phyloP scores from a whole-genome alignment of 2,113 vertebrate species.

The Gallinago paraguaiae region DNA sequence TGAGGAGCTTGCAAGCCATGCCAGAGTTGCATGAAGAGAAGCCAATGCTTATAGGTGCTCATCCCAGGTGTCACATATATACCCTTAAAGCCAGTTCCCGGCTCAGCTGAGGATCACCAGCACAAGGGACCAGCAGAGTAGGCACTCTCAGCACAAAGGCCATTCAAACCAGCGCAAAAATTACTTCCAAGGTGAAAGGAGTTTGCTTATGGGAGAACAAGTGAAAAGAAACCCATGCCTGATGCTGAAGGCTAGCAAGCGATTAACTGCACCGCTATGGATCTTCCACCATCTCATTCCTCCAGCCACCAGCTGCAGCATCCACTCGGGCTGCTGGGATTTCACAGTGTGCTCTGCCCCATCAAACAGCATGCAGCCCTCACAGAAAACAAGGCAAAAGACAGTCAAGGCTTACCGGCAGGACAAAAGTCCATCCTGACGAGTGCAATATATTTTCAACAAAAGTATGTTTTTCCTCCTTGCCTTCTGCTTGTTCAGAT shows the following conservation, averaged over 20 bases:
- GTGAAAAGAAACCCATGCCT: not conserved
- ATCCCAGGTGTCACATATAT: not conserved
- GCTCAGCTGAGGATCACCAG: not conserved
- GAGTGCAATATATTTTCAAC: not conserved
- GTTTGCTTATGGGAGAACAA: not conserved
- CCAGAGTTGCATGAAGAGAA: not conserved
- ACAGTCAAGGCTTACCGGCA: slow-evolving; percentile 12
- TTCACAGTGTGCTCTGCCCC: not conserved
- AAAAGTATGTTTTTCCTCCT: not conserved
- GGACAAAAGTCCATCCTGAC: slow-evolving; percentile 54
- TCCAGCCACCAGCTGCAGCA: not conserved
- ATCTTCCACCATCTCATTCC: not conserved
- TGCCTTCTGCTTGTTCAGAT: not conserved
- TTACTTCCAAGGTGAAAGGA: rapidly evolving
- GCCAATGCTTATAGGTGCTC: not conserved
- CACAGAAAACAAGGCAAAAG: not conserved
- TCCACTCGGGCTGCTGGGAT: not conserved
- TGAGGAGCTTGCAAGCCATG: not conserved
- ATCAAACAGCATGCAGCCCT: not conserved
- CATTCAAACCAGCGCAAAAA: not conserved
- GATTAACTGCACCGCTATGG: not conserved
- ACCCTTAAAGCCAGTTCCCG: not conserved
- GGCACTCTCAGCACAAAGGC: not conserved
- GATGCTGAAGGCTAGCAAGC: not conserved
- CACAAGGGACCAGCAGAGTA: not conserved